Percentiles rank a stretch among this genome's conserved stretches.
These are phyloP conservation scores for Phainopepla nitens DNA, from an alignment of 2,113 vertebrate genomes.

Conservation along the genomic window DNA sequence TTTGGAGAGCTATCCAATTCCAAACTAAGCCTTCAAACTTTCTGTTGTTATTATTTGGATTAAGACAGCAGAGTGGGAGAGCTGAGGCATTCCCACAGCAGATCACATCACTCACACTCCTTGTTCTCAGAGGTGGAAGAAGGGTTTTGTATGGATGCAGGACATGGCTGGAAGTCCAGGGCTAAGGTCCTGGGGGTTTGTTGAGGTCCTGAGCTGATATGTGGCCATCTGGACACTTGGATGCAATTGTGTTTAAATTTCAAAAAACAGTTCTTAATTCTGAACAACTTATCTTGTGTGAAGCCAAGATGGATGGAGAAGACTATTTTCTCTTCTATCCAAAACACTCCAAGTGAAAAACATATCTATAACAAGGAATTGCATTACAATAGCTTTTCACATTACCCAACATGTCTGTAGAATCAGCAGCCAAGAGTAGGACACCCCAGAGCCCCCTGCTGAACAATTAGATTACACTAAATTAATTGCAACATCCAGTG, in stretches of 20 bases:
- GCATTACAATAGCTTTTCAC: not conserved
- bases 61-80: not conserved
- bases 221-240: not conserved
- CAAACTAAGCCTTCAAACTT: constrained; percentile 37
- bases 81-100: constrained; percentile 43
- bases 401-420: not conserved
- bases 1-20: constrained; percentile 39
- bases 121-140: not conserved
- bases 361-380: not conserved
- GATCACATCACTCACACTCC: not conserved
- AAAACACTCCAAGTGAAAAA: not conserved
- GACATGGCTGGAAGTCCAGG: not conserved
- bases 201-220: not conserved
- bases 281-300: not conserved
- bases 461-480: not conserved
- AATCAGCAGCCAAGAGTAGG: not conserved
- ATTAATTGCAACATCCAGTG: not conserved
- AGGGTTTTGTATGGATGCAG: not conserved
- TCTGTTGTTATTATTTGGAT: not conserved
- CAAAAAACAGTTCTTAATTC: not conserved
- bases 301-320: not conserved
- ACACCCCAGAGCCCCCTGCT: not conserved
- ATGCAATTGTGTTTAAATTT: not conserved
- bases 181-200: not conserved
- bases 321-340: not conserved